Evolutionary conservation across 2,113 vertebrate species (phyloP), one percentile per base, ranked within the genome.

Genomic region (Microcebus lehilahytsara): DNA sequence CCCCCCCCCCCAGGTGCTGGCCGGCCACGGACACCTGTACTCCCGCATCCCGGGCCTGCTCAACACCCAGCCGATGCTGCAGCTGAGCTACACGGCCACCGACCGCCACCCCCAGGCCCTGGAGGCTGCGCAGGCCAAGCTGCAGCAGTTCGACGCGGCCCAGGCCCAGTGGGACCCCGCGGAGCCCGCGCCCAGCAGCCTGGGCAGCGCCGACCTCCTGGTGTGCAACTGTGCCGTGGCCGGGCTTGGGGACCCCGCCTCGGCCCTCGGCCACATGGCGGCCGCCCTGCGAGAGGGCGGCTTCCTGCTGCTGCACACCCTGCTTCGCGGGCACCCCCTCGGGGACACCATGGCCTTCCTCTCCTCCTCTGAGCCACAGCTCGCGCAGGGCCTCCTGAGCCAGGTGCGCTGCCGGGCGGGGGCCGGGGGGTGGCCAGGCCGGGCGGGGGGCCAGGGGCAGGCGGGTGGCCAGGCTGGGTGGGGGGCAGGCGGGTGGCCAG

Each of bases 241-340:
- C 14, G 72, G 97, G 19, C 96, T 97, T 4, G 93, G n/a, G 1
- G 98, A 99, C 51, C 97, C 98, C 0, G 5, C 80, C n/a, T 71
- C 95, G 9, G 97, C 99, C 5, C 51, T 99, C 58, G n/a, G 93
- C 78, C 99, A 99, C 96, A 98, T 99, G 98, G 96, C 95, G 9
- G 99, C 99, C 11, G 98, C 98, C 32, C 97, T 99, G 56, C 99
- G 98, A 97, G 99, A 99, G 62, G 99, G 99, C 0, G 99, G 99
- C 0, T 99, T 99, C 97, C 74, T 99, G 88, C 98, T 99, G 75
- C 49, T 99, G 9, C 99, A 99, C 97, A 98, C 99, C 0, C 98
- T 99, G 93, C 99, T 99, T 27, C 98, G 98, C 83, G 99, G 99
- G 60, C 98, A 99, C 75, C 98, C 98, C 11, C 97, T 99, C 22